Evolutionary conservation across 1,140 invertebrate species (phyloP), one percentile per base, ranked within the genome.

Genomic region (Brachystomella parvula): DNA sequence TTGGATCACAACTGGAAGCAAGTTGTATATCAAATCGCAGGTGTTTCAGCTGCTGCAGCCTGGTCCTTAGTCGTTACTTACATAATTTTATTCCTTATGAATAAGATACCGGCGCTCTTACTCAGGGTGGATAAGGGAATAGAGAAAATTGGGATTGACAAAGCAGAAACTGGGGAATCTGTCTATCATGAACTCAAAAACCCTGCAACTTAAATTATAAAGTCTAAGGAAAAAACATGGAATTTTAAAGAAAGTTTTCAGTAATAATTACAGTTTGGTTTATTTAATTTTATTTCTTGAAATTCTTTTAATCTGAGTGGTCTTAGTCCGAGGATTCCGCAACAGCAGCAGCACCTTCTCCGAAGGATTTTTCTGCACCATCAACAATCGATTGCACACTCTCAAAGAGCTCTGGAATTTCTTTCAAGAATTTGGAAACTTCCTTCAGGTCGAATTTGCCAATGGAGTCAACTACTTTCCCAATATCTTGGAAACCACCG

Each of bases 61-160:
- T 73, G 72, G 72, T 64, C 64, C 3, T 61, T 71, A n/a, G 19
- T 63, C 1, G 26, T 71, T 0, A 71, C 72, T 1, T 73, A 62
- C 26, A 31, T 63, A 1, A 71, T 73, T 28, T 56, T 73, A 3
- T 71, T 57, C 15, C 26, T 62, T 15, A 71, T 73, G 66, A 69
- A 73, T 32, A 73, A 71, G 63, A 69, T 73, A n/a, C 72, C 72
- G 15, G 67, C 66, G n/a, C 47, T 73, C 19, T 0, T 53, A 19
- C 62, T 73, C 26, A 53, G 72, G 17, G 47, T 69, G 26, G 60
- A 67, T 30, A 24, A 30, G 21, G 24, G 56, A 3, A n/a, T 19
- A n/a, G 66, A 49, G 3, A 29, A 26, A 44, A 47, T 1, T 1
- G 72, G 72, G 6, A 19, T 68, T 2, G 70, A 71, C 29, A 68